Evolutionary conservation across 1,140 invertebrate genomes (phyloP), one percentile per base, ranked within the genome.

Genomic region (Oncopodura yosiiana): DNA sequence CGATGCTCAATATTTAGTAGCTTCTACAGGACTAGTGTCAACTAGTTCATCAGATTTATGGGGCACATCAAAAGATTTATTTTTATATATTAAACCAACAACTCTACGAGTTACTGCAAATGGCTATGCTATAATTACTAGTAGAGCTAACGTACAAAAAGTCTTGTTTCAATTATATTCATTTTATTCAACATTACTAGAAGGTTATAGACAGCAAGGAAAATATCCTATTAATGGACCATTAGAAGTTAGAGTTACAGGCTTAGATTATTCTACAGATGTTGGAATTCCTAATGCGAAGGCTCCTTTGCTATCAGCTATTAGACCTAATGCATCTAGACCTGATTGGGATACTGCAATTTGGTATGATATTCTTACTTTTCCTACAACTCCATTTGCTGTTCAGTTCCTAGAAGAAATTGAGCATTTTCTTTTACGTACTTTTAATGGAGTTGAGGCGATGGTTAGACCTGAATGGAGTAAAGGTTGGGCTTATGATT

Each of bases 401-500:
- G 9, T 0, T 2, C 3, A 30, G 8, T 55, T 55, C 26, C n/a
- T 18, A 16, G 4, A 2, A 12, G 24, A 48, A 16, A 30, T 48
- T 16, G 32, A 55, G 29, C 12, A 14, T 18, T 46, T 39, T 8
- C 6, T 48, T 2, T 32, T 44, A 3, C 23, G 3, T 2, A 3
- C 3, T 8, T 55, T 55, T 38, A 27, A 56, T 24, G 45, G 45
- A n/a, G 14, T n/a, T 2, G 6, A 24, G 29, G 53, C 26, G 1
- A 16, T 42, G 8, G 18, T 27, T 0, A 39, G 53, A 42, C 37
- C 43, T 0, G 53, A 49, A 2, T 56, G 53, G 53, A 14, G 23
- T 11, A 56, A 56, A 49, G 53, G 45, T 19, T 56, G 53, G 53
- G 53, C 37, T 16, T 56, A 41, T 21, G 24, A 21, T 8, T 9